phyloP scores from a whole-genome alignment of 2,797 vertebrate genomes.

The Tenualosa ilisha region DNA sequence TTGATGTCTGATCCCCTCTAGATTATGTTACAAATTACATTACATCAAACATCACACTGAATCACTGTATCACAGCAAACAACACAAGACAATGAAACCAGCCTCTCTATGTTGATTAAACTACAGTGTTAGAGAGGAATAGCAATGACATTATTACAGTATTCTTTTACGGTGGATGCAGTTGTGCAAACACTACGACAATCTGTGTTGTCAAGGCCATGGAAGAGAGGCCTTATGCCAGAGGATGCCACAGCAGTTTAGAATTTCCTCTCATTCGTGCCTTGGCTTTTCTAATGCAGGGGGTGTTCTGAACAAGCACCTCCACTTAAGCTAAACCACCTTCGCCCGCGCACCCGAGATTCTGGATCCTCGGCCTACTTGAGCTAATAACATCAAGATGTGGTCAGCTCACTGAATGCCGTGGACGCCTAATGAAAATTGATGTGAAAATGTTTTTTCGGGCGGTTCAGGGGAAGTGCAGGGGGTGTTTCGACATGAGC shows the following conservation, averaged over 20 bases:
- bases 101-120: not conserved
- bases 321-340: not conserved
- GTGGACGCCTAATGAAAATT: conserved; percentile 24
- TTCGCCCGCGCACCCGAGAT: not conserved
- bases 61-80: not conserved
- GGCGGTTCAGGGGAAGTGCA: conserved; percentile 53
- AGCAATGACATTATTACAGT: too few species aligned
- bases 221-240: not conserved
- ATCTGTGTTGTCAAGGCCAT: not conserved
- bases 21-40: not conserved
- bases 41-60: not conserved
- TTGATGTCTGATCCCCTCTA: not conserved
- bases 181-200: not conserved
- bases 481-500: conserved; percentile 35
- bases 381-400: conserved; percentile 17
- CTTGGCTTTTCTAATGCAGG: not conserved
- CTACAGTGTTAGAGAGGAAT: not conserved
- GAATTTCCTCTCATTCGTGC: not conserved
- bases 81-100: not conserved
- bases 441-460: conserved; percentile 44
- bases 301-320: conserved; percentile 1
- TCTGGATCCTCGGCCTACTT: not conserved
- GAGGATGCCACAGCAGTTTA: not conserved
- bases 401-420: not conserved
- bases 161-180: not conserved